Percentiles rank a stretch among this genome's conserved stretches.
These are phyloP conservation scores for Odiellus spinosus DNA, from an alignment of 2,888 invertebrate genomes.

Conservation along the genomic window DNA sequence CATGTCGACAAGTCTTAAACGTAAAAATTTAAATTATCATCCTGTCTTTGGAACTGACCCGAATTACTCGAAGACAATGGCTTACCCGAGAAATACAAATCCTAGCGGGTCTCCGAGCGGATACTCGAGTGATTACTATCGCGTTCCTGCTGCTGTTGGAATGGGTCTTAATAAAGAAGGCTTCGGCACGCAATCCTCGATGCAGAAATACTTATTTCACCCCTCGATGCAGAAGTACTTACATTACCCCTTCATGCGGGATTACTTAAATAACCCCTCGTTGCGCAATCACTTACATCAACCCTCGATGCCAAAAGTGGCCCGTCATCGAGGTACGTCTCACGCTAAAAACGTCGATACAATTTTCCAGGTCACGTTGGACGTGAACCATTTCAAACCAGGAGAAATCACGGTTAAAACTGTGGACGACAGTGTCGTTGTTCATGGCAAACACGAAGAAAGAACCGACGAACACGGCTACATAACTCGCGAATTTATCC, in stretches of 20 bases:
- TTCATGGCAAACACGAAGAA: conserved; percentile 20
- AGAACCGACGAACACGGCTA: conserved; percentile 18
- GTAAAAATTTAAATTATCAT: too few relatives aligned
- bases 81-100: too few relatives aligned
- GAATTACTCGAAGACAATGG: too few relatives aligned
- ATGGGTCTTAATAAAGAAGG: conserved; percentile 11
- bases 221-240: too few relatives aligned
- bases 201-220: conserved; percentile 8
- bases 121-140: too few relatives aligned
- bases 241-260: too few relatives aligned
- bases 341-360: conserved; percentile 10
- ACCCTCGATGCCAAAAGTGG: conserved; percentile 8
- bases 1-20: too few relatives aligned
- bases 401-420: conserved; percentile 18
- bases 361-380: conserved; percentile 15
- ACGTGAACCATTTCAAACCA: conserved; percentile 16
- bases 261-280: too few relatives aligned
- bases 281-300: too few relatives aligned
- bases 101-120: too few relatives aligned
- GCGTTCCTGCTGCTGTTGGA: conserved; percentile 7
- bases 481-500: conserved; percentile 16
- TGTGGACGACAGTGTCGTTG: conserved; percentile 15
- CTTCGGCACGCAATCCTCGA: conserved; percentile 5
- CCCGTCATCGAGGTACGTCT: conserved; percentile 5
- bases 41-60: too few relatives aligned